Percentiles rank a stretch among this genome's conserved stretches.
Conservation (phyloP, 2,888 invertebrate species). For the Clanis bilineata region DNA sequence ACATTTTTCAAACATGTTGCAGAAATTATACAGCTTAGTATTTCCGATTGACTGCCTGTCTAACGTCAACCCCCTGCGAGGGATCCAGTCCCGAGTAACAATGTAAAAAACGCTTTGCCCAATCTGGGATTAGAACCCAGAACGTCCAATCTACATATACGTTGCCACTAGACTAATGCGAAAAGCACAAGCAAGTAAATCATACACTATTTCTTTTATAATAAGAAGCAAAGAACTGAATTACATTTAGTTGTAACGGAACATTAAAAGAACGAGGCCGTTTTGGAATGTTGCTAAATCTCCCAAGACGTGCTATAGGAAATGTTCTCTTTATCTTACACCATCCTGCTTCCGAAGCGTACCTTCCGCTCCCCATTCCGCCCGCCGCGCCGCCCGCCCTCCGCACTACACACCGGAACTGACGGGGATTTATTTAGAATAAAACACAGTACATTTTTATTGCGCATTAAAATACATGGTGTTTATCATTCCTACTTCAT, state of each 20-base stretch:
- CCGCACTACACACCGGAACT: slow-evolving; percentile 68
- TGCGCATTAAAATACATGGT: slow-evolving; percentile 18
- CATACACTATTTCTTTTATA: too few relatives aligned
- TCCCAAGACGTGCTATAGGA: slow-evolving; percentile 76
- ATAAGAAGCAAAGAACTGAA: slow-evolving; percentile 40
- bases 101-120: too few relatives aligned
- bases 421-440: slow-evolving; percentile 69
- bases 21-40: too few relatives aligned
- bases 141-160: too few relatives aligned
- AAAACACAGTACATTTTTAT: slow-evolving; percentile 51
- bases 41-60: too few relatives aligned
- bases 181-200: too few relatives aligned
- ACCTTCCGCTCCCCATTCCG: slow-evolving; percentile 72
- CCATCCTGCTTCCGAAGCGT: slow-evolving; percentile 76
- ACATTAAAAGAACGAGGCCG: slow-evolving; percentile 55
- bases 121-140: too few relatives aligned
- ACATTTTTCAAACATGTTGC: too few relatives aligned
- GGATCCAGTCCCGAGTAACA: too few relatives aligned
- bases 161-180: too few relatives aligned
- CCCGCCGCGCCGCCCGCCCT: too few relatives aligned
- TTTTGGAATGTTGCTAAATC: slow-evolving; percentile 73
- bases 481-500: background rate
- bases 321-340: slow-evolving; percentile 81
- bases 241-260: slow-evolving; percentile 44
- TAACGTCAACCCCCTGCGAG: too few relatives aligned